Conservation (phyloP, 2,113 vertebrate genomes). For the Garra rufa region DNA sequence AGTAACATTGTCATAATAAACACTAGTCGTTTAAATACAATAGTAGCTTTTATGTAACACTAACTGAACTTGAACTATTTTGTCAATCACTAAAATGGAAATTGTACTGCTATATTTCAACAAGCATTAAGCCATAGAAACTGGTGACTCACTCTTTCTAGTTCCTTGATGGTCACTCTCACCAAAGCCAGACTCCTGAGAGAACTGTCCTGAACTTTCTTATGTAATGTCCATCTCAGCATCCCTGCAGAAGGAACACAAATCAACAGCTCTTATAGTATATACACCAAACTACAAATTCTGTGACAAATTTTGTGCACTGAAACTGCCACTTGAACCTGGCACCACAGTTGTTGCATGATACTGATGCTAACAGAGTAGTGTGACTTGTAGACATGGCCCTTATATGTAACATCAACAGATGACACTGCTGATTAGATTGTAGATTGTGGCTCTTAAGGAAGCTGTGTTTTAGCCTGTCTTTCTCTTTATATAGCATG, state of each 20-base stretch:
- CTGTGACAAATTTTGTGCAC: neutral
- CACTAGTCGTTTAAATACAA: neutral
- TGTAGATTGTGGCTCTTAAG: neutral
- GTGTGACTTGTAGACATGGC: neutral
- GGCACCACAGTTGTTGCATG: neutral
- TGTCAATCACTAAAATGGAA: neutral
- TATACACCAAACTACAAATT: neutral
- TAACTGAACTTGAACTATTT: neutral
- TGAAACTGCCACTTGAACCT: neutral
- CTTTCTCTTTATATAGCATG: neutral
- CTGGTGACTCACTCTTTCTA: constrained; percentile 84
- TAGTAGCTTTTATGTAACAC: neutral
- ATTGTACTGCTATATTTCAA: neutral
- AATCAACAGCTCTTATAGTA: neutral
- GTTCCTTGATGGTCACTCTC: constrained; percentile 86
- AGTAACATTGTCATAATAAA: neutral
- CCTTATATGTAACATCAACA: neutral
- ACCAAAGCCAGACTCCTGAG: constrained; percentile 79
- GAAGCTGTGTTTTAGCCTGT: neutral
- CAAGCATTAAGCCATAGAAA: neutral
- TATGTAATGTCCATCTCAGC: constrained; percentile 93
- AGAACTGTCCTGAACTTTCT: constrained; percentile 86
- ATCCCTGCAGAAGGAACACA: constrained; percentile 79
- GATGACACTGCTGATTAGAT: neutral
- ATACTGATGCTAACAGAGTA: neutral